Evolutionary conservation across 2,888 invertebrate genomes (phyloP), one percentile per base, ranked within the genome.

Genomic region (Gerosis bhagava): DNA sequence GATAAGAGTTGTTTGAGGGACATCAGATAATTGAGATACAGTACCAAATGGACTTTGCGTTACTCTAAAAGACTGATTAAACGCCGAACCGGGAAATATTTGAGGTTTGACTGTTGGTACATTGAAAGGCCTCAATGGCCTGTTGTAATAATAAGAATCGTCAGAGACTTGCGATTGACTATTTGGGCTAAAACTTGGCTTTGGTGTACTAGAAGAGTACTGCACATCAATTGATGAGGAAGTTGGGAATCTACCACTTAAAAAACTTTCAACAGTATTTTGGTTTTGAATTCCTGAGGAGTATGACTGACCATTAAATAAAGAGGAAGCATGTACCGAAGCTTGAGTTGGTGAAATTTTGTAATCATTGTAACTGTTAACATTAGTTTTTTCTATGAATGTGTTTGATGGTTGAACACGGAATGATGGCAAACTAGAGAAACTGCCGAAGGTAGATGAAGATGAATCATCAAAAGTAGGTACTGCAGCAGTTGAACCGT

Each of bases 81-180:
- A 63, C 57, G 63, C 25, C 48, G 61, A 28, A 48, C 56, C 65
- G 37, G 72, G 65, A 62, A 67, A 60, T 49, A 34, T 56, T 37
- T 65, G 63, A 36, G 54, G 44, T 15, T 32, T 51, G 5, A 39
- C 16, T 35, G 31, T 42, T 12, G 70, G 68, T 15, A 53, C 56
- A 19, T 56, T 59, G 40, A 83, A 82, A 26, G 74, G 62, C 24
- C 65, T 70, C 1, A 70, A 59, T 11, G 86, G 83, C 48, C 67
- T 70, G 24, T 72, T 74, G 53, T 83, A 83, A 51, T 72, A 65
- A 45, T 83, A 83, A 8, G 79, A 74, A 45, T 72, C 53, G 48
- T 77, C 73, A 31, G 52, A 43, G 2, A 57, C 64, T 40, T 70
- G 76, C 10, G 60, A 37, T 44, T 67, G 63, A 10, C 24, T 43